Evolutionary conservation across 2,797 vertebrate genomes (phyloP), one percentile per base, ranked within the genome.

Genomic region (Spinus pinus): DNA sequence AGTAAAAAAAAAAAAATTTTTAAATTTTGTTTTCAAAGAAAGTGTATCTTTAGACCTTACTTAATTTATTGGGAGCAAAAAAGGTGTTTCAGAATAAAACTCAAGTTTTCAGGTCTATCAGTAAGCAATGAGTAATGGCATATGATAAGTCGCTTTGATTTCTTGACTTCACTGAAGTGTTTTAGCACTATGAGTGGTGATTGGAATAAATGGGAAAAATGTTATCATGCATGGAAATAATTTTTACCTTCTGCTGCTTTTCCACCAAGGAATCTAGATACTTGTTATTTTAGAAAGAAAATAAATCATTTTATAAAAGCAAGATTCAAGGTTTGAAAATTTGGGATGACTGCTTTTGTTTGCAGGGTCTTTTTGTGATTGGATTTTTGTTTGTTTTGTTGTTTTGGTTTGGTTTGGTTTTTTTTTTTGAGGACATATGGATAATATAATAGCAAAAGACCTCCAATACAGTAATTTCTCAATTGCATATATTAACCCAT

Each of bases 331-430:
- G 10, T 60, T 79, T 60, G n/a, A 57, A 79, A 74, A 71, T 49
- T 10, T 35, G 1, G 10, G 5, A 7, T 70, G 49, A 22, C 28
- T 39, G 2, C 0, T 27, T 64, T 67, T 82, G 18, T 72, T 70
- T 37, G 42, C 24, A 30, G 19, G 5, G 21, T 13, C 3, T 50
- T 71, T 50, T 27, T 60, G 9, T 35, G 7, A 2, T 22, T 46
- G 30, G 10, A 2, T 15, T 57, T 41, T 41, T 22, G 6, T 5
- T 31, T 11, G 37, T 23, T 11, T 28, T 41, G 53, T 50, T 16
- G 6, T 17, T 17, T 17, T 50, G 2, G 1, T 0, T 13, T 21
- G 1, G 37, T 39, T 39, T 37, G 37, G 37, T 0, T 20, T 30
- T 30, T 15, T 37, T 58, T 31, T 28, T 47, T 46, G 0, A 35